Base-by-base conservation (phyloP, 2,113 vertebrate genomes). In the Centropus bengalensis region DNA sequence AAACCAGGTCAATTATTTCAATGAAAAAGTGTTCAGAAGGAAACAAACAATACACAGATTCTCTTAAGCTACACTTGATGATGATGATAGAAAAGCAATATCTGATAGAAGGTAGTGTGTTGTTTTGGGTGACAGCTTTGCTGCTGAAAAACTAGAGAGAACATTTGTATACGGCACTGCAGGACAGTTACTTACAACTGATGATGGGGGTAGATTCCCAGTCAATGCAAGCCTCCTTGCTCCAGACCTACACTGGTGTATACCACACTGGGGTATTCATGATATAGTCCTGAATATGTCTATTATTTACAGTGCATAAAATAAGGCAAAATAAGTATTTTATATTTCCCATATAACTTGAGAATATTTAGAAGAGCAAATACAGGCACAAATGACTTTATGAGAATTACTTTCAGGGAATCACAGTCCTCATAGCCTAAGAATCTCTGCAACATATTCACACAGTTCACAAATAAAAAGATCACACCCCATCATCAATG, bases 1-100 rank as follows among this genome's bases (percentile, higher is more conserved):
- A 96, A 96, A 96, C 52, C 68, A 83, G 86, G 78, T 79, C 86
- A 95, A 90, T 95, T 97, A 95, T 96, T 96, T 96, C 62, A 51
- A 82, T 71, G 79, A 74, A 91, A 89, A 89, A 92, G 89, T 84
- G 81, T 91, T 88, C 88, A 49, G 89, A 88, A 86, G 67, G 74
- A 71, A 64, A 82, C 80, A 94, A 94, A 91, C 7, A 14, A 94
- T 42, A 85, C 88, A 90, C 24, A 82, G 78, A 83, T 85, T 93
- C 93, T 94, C 81, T 69, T 87, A 80, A 80, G 64, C 82, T 51
- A 42, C 32, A 38, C 67, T 96, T 96, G 76, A 86, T 55, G 83
- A 80, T 86, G 90, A 96, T 94, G 91, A 82, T 63, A 88, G 77
- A 89, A 62, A 93, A 73, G 47, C 66, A 96, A 94, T 88, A 84